Conservation (phyloP, 1,140 invertebrate genomes). For the Steinernema feltiae region DNA sequence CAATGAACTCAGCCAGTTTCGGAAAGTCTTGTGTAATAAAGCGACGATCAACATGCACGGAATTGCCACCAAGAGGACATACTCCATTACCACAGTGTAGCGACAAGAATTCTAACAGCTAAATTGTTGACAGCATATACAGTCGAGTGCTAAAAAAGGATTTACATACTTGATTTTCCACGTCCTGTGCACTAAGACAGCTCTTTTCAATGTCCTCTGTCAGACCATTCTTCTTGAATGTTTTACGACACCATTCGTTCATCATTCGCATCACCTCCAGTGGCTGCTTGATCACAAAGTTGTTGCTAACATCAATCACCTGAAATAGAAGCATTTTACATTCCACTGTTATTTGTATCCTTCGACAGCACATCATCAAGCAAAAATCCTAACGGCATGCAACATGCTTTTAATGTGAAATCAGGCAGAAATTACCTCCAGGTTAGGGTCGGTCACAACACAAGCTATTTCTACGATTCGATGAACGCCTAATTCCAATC, state of each 20-base stretch:
- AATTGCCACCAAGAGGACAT: constrained; percentile 80
- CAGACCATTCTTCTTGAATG: constrained; percentile 43
- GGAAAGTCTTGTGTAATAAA: constrained; percentile 76
- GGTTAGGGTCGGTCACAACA: constrained; percentile 37
- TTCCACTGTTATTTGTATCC: too few species aligned
- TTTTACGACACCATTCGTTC: constrained; percentile 42
- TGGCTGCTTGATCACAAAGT: constrained; percentile 33
- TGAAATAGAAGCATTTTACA: too few species aligned
- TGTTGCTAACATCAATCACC: background rate
- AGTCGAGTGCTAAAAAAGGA: background rate
- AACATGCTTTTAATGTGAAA: too few species aligned
- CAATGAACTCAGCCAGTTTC: constrained; percentile 60
- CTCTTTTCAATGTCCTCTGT: constrained; percentile 62
- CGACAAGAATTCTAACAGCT: constrained; percentile 70
- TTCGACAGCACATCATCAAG: too few species aligned
- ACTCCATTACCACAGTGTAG: constrained; percentile 63
- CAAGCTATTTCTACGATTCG: constrained; percentile 43
- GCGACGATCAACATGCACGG: constrained; percentile 75
- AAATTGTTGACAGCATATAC: too few species aligned
- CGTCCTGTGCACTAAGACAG: constrained; percentile 65
- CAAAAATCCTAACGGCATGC: too few species aligned
- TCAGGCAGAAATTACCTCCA: constrained; percentile 22
- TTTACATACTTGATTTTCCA: constrained; percentile 63
- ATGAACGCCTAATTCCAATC: constrained; percentile 27
- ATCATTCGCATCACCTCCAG: constrained; percentile 35